These are phyloP conservation scores for Carettochelys insculpta DNA, from an alignment of 2,113 vertebrate genomes.

Conservation along the genomic window DNA sequence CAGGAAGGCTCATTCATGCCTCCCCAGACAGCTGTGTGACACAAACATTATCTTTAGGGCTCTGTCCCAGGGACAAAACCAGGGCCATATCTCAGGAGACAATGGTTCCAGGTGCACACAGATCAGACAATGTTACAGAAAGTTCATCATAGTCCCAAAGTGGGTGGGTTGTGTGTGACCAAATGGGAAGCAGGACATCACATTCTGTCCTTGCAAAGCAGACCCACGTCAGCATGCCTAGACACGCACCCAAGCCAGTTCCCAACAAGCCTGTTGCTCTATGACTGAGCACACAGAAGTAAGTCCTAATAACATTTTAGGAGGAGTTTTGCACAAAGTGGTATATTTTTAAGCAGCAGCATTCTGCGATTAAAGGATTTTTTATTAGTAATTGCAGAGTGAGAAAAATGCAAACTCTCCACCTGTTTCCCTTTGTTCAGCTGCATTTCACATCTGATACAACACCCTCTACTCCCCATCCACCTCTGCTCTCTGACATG, in stretches of 20 bases:
- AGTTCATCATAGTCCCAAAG: not conserved
- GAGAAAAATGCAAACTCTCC: not conserved
- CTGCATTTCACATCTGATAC: fast-evolving
- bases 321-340: not conserved
- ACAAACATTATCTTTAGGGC: not conserved
- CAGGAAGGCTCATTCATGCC: not conserved
- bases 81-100: not conserved
- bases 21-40: not conserved
- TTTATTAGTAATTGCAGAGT: fast-evolving
- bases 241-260: fast-evolving
- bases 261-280: fast-evolving
- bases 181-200: not conserved
- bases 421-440: not conserved
- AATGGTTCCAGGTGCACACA: not conserved
- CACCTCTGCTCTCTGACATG: not conserved
- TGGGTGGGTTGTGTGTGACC: not conserved
- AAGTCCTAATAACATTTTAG: not conserved
- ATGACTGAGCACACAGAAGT: fast-evolving
- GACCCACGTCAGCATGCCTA: fast-evolving
- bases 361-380: not conserved
- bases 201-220: not conserved
- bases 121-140: not conserved
- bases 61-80: not conserved
- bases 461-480: too few relatives aligned
- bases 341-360: not conserved